Base-by-base conservation (phyloP, 2,888 invertebrate genomes). In the Rhagium mordax region DNA sequence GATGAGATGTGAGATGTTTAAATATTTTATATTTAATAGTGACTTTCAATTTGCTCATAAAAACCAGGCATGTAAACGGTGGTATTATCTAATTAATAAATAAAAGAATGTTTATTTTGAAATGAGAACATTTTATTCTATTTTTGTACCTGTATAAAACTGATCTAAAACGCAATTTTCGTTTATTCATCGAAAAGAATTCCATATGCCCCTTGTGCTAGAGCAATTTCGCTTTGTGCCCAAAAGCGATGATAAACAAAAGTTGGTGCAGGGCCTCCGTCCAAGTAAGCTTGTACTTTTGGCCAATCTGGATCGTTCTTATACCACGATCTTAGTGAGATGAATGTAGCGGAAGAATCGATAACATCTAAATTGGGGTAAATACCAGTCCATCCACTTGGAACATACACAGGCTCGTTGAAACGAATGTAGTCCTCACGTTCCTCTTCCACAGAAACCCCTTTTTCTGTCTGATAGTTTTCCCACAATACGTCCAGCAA, bases 181-280 rank as follows among this genome's bases (percentile, higher is more conserved):
- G 33, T 24, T 76, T 76, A 81, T 74, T 79, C 78, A 24, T 81
- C 73, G 70, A 81, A 81, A 41, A 81, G 72, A 24, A 81, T 70
- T 62, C 77, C 81, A 47, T 80, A 81, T 27, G 76, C 70, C 62
- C 77, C 81, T 57, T 72, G 71, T 6, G 81, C 72, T 27, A 81
- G 55, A 64, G 81, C 81, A 51, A 79, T 71, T 64, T 81, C 81
- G 71, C 79, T 66, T 71, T 81, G 81, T 24, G 80, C 74, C 81
- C 81, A 81, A 78, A 80, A 81, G 51, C 81, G 75, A 75, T 81
- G 81, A 74, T 72, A 80, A 16, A 72, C 74, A 69, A 81, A 79
- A 13, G 55, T 69, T 6, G 81, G 81, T 27, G 74, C 79, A 27
- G 61, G 68, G 0, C 81, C 81, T 20, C 81, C 80, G 18, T 75